Conservation (phyloP, 1,140 invertebrate species). For the Polypedilum pembai region DNA sequence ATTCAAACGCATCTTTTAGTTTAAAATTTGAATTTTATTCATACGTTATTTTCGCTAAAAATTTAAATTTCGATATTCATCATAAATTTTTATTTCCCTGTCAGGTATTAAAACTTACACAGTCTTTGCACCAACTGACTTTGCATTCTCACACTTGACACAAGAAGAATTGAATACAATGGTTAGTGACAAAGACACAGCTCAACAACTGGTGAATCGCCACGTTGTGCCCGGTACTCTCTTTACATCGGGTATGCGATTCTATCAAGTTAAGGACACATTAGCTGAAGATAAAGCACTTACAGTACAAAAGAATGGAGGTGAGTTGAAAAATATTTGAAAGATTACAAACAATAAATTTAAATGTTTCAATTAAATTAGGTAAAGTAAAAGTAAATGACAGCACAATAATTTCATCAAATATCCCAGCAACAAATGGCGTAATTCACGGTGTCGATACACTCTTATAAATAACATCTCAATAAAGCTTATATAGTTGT, state of each 20-base stretch:
- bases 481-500: not conserved
- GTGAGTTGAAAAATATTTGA: slow-evolving; percentile 44
- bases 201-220: slow-evolving; percentile 66
- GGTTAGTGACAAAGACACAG: slow-evolving; percentile 52
- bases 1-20: no score
- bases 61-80: no score
- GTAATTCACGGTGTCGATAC: slow-evolving; percentile 79
- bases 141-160: slow-evolving; percentile 63
- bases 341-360: not conserved
- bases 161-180: slow-evolving; percentile 53
- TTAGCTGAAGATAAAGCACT: slow-evolving; percentile 56
- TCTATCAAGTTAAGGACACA: slow-evolving; percentile 72
- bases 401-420: slow-evolving; percentile 64
- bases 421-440: slow-evolving; percentile 80
- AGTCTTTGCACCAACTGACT: slow-evolving; percentile 74
- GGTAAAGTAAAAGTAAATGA: slow-evolving; percentile 75
- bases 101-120: slow-evolving; percentile 73
- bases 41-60: slow-evolving; percentile 17
- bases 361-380: slow-evolving; percentile 45
- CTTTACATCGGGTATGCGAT: slow-evolving; percentile 75
- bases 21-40: not conserved
- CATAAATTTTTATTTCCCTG: slow-evolving; percentile 32
- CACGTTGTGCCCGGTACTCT: slow-evolving; percentile 69
- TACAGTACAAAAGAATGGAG: slow-evolving; percentile 67
- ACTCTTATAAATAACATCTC: slow-evolving; percentile 50